Evolutionary conservation across 2,797 vertebrate genomes (phyloP), one percentile per base, ranked within the genome.

Genomic region (Sebastes vulpes): DNA sequence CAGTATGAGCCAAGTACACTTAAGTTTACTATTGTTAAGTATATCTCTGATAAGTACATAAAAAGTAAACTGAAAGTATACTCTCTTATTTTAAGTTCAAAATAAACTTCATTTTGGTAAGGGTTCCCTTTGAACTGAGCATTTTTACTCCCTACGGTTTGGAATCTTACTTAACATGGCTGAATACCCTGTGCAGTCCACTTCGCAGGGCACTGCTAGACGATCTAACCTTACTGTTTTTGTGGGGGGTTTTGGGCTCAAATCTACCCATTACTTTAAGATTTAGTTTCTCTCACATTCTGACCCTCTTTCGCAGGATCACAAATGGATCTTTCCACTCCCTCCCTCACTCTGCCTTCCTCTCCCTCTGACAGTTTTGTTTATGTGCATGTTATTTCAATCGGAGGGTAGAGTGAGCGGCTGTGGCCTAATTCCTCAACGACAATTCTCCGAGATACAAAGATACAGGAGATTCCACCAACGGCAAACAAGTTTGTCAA

Each of bases 381-480:
- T 82, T 75, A 65, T 68, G 38, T 28, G 48, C 14, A 9, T 69
- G 42, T 70, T 54, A 69, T 80, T 83, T 77, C 35, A 65, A 56
- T 80, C 9, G 25, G 14, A 72, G 67, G 28, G 64, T 21, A 26
- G 61, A 48, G 20, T 42, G 4, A 50, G 63, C n/a, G 3, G n/a
- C 63, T 63, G 50, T 54, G 68, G 67, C 58, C 48, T 58, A 11
- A 79, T 71, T 91, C 65, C 35, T 50, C 16, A 58, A 38, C 23
- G 56, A 54, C 29, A 78, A 1, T 48, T 78, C 29, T 70, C 58
- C 2, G 6, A 71, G 21, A 77, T 60, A 46, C 46, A 18, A 57
- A 72, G 32, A 54, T 59, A 23, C 59, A 56, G 46, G 9, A 73
- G 57, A 72, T 35, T 72, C 42, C 23, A 71, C 14, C 42, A 26